Evolutionary conservation across 2,113 vertebrate genomes (phyloP), one percentile per base, ranked within the genome.

Genomic region (Gallinago undulata): DNA sequence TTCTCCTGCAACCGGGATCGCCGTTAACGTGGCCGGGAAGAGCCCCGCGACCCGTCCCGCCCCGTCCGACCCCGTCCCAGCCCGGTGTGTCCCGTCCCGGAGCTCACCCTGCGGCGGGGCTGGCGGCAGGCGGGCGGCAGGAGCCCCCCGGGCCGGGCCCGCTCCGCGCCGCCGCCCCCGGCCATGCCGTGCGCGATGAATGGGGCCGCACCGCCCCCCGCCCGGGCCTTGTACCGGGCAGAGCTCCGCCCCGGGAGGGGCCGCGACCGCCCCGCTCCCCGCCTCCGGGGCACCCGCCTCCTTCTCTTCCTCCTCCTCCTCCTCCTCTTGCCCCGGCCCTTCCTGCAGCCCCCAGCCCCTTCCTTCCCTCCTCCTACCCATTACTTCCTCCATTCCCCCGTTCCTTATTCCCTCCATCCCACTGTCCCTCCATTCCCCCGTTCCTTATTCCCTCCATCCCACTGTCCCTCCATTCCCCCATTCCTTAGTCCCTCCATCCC

Each of bases 161-260:
- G 93, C 88, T 97, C 96, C 22, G 97, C 82, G 30, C 96, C 96
- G 80, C 96, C 87, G 81, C 97, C 97, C 82, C 96, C 96, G 82
- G 96, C 96, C 97, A 97, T 97, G 90, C 90, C 90, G 87, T 11
- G 39, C 7, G 2, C 48, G 69, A 90, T 90, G 87, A 90, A 93
- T 93, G 87, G 48, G 4, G 23, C 57, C 7, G 28, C 25, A 11
- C 55, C 8, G 8, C 62, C 35, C 7, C 56, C 28, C 48, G 47
- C 73, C 15, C 80, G 13, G 33, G 50, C 63, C 81, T 74, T 79
- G 73, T 68, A 79, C 13, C 15, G 41, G 67, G 21, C 18, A 17
- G 33, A 6, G 23, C 55, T 19, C 85, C 80, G 41, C 39, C 74
- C 79, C 64, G 55, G 17, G 35, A 17, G 35, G 41, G 48, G 70